These are phyloP conservation scores for Patella pellucida DNA, from an alignment of 2,888 invertebrate species.

Conservation along the genomic window DNA sequence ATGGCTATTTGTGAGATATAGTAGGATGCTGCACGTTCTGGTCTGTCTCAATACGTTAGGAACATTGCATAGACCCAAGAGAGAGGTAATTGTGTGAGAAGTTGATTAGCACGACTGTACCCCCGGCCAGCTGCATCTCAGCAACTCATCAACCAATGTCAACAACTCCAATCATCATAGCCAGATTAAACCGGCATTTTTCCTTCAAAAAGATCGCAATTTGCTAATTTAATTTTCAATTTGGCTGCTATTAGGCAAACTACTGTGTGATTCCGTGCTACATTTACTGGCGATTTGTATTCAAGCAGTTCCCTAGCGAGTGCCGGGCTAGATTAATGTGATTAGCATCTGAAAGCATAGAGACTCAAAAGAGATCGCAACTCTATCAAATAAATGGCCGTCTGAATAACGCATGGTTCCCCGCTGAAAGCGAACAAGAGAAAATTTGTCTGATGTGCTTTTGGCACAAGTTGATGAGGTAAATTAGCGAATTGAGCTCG, in stretches of 20 bases:
- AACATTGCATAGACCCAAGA: constrained; percentile 13
- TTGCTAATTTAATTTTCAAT: constrained; percentile 70
- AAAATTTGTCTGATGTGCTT: constrained; percentile 30
- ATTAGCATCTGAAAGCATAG: constrained; percentile 41
- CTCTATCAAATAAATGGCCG: constrained; percentile 37
- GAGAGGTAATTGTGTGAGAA: constrained; percentile 33
- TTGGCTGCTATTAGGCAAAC: constrained; percentile 65
- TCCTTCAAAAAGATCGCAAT: constrained; percentile 60
- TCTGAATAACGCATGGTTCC: constrained; percentile 28
- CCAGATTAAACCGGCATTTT: constrained; percentile 65
- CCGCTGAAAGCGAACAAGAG: constrained; percentile 27
- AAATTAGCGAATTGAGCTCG: constrained; percentile 40
- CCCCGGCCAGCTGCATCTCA: constrained; percentile 38
- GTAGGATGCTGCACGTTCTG: too few species aligned
- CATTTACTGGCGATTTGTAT: constrained; percentile 48
- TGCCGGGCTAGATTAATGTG: constrained; percentile 39
- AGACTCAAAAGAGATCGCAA: constrained; percentile 22
- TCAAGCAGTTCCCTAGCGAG: constrained; percentile 33
- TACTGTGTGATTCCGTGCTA: constrained; percentile 51
- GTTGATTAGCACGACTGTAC: constrained; percentile 34
- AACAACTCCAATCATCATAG: constrained; percentile 54
- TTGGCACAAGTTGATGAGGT: constrained; percentile 24
- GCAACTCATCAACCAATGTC: constrained; percentile 45
- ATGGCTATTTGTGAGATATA: too few species aligned
- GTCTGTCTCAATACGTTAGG: background rate